phyloP scores from a whole-genome alignment of 2,113 vertebrate species.

The Xiphophorus couchianus region DNA sequence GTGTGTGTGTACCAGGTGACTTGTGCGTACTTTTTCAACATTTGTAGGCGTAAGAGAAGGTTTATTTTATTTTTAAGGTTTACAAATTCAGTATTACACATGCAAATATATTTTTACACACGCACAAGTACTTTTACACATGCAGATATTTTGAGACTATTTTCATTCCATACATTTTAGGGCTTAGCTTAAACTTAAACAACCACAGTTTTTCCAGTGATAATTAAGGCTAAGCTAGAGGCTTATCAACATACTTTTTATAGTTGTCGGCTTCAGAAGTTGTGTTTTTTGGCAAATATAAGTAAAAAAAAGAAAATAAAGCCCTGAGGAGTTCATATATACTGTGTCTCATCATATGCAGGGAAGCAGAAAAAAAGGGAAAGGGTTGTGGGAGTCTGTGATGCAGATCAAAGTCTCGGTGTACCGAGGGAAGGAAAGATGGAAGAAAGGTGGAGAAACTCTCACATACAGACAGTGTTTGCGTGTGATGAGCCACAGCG shows the following conservation, averaged over 20 bases:
- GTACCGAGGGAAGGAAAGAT: slow-evolving; percentile 54
- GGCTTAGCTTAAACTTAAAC: no score
- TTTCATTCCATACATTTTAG: no score
- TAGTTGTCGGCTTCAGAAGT: neutral
- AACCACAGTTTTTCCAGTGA: no score
- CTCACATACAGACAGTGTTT: slow-evolving; percentile 26
- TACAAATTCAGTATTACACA: no score
- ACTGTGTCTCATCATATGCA: slow-evolving; percentile 25
- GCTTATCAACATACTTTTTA: neutral
- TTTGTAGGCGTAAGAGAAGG: no score
- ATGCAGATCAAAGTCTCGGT: slow-evolving; percentile 75
- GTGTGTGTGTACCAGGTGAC: no score
- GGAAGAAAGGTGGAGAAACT: slow-evolving; percentile 44
- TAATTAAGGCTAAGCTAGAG: no score
- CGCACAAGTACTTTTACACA: no score
- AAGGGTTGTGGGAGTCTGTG: slow-evolving; percentile 54
- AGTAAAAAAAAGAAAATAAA: slow-evolving; percentile 18
- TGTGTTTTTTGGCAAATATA: neutral
- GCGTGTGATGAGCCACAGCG: slow-evolving; percentile 29
- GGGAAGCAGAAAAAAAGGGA: slow-evolving; percentile 35
- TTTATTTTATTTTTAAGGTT: no score
- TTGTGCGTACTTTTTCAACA: no score
- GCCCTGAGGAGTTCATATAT: slow-evolving; percentile 22
- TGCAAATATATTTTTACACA: no score
- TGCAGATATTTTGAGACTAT: no score